Conservation (phyloP, 2,113 vertebrate genomes). For the Pristiophorus japonicus region DNA sequence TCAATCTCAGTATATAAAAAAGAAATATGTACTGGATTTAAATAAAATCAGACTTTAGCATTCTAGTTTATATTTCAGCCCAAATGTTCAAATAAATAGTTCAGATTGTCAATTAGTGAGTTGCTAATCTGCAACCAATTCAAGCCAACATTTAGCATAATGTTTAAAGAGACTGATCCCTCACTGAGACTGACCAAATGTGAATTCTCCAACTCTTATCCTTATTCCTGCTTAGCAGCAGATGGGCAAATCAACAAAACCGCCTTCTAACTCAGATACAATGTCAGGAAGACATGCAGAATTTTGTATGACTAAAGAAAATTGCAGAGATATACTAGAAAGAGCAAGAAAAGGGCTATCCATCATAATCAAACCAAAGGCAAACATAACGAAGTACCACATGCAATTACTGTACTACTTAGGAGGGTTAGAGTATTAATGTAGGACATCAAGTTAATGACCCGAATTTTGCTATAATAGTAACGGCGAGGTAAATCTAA, state of each 20-base stretch:
- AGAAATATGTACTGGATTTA: neutral
- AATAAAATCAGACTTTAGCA: neutral
- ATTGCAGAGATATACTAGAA: neutral
- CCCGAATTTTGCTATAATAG: neutral
- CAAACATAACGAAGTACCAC: neutral
- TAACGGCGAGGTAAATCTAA: neutral
- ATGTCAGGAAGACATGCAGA: neutral
- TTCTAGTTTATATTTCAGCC: too few relatives aligned
- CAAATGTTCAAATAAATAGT: neutral
- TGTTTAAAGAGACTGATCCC: neutral
- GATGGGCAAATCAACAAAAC: neutral
- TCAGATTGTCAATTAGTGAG: neutral
- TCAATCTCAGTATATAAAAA: neutral
- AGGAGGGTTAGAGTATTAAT: neutral
- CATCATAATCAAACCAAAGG: neutral
- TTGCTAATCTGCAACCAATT: neutral
- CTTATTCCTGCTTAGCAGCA: neutral
- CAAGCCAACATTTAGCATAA: neutral
- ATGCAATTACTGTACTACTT: neutral
- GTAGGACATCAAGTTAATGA: neutral
- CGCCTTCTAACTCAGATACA: neutral
- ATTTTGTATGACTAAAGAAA: neutral
- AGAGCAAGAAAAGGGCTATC: neutral
- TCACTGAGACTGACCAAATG: neutral
- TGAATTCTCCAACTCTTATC: neutral